Percentiles rank a stretch among this genome's conserved stretches.
phyloP scores from a whole-genome alignment of 2,797 vertebrate species.

The Melanotaenia nigrans region DNA sequence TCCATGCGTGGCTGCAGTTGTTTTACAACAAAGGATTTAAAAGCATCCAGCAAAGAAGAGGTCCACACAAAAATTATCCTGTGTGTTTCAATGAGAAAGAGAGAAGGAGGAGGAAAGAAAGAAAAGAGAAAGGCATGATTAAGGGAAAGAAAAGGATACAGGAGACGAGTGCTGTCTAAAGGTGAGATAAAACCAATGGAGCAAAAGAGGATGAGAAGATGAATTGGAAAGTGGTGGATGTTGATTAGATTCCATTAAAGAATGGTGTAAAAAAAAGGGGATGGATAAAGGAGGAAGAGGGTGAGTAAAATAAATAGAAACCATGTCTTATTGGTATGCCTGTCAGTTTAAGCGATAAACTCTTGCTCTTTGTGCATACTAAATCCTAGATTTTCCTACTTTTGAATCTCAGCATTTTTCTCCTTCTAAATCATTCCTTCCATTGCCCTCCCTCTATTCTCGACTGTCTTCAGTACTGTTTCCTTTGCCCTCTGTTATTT shows the following conservation, averaged over 20 bases:
- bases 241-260: not conserved
- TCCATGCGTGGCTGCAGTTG: conserved; percentile 6
- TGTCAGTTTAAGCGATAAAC: conserved; percentile 23
- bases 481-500: not conserved
- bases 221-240: conserved; percentile 1
- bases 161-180: not conserved
- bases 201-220: not conserved
- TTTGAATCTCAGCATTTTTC: conserved; percentile 15
- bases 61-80: conserved; percentile 53
- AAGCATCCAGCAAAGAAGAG: conserved; percentile 11
- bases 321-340: conserved; percentile 13
- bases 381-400: not conserved
- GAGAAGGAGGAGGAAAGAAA: not conserved
- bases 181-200: conserved; percentile 4
- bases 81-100: conserved; percentile 50
- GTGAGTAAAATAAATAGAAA: conserved; percentile 11
- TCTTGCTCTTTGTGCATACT: not conserved
- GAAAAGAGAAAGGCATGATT: not conserved
- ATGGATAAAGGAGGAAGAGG: too few relatives aligned
- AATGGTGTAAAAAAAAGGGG: too few relatives aligned
- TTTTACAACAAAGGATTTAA: conserved; percentile 3
- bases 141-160: not conserved
- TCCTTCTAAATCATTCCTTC: not conserved
- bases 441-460: conserved; percentile 15
- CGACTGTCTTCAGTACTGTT: conserved; percentile 26